phyloP scores from a whole-genome alignment of 2,113 vertebrate species.

The Dendrocopos noguchii region DNA sequence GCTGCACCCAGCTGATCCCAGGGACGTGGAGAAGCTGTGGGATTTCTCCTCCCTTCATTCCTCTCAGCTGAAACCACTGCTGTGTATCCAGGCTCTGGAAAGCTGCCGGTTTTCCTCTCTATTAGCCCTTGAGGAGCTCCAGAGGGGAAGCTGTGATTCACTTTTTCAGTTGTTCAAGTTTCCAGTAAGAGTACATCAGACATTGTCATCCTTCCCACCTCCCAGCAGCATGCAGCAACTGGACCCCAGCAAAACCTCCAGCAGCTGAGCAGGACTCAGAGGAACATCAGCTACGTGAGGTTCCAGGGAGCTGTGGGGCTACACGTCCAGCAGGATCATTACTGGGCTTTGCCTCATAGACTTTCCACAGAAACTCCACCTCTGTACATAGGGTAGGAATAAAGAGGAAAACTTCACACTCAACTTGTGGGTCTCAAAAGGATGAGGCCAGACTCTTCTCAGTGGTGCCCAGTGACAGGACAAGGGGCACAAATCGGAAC shows the following conservation, averaged over 20 bases:
- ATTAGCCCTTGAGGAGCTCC: background rate
- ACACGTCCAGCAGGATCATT: background rate
- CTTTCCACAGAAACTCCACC: background rate
- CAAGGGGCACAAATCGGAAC: too few relatives aligned
- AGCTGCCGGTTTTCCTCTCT: background rate
- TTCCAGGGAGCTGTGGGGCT: background rate
- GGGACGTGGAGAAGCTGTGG: rapidly evolving
- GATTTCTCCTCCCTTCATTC: background rate
- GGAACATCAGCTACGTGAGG: background rate
- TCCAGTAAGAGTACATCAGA: background rate
- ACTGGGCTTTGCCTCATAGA: background rate
- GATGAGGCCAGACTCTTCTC: too few relatives aligned
- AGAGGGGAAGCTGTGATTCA: conserved; percentile 62
- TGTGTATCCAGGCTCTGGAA: background rate
- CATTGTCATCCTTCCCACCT: conserved; percentile 26
- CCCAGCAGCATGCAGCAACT: background rate
- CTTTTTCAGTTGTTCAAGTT: conserved; percentile 20
- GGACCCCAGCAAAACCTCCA: background rate
- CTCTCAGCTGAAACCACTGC: background rate
- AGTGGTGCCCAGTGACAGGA: too few relatives aligned
- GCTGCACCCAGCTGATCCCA: rapidly evolving
- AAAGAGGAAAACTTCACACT: rapidly evolving
- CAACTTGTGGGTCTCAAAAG: too few relatives aligned
- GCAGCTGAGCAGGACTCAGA: background rate
- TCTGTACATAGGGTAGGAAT: background rate